phyloP scores from a whole-genome alignment of 2,797 vertebrate species.

The Pseudochirops corinnae region DNA sequence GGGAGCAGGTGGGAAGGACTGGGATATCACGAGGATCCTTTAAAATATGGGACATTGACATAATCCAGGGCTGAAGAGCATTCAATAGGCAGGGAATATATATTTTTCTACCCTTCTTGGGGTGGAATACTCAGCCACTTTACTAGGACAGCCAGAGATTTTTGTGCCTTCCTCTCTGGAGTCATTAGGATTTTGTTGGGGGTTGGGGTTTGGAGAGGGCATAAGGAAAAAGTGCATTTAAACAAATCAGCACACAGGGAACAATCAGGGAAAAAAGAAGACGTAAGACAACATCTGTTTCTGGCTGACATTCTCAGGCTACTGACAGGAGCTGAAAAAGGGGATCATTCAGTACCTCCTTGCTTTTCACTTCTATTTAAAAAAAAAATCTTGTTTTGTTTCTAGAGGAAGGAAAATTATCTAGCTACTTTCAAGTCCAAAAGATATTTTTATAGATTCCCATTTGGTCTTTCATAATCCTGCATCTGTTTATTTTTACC shows the following conservation, averaged over 20 bases:
- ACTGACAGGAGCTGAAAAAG: not conserved
- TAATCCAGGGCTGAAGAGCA: not conserved
- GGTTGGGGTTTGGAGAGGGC: not conserved
- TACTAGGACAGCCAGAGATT: not conserved
- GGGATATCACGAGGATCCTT: constrained; percentile 5
- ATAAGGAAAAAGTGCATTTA: not conserved
- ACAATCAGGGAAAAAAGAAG: not conserved
- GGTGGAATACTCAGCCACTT: constrained; percentile 50
- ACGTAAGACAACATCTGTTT: not conserved
- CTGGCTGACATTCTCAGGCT: constrained; percentile 1
- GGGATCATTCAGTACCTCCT: not conserved
- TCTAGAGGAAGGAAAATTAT: constrained; percentile 46
- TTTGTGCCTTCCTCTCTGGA: fast-evolving
- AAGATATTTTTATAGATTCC: constrained; percentile 56
- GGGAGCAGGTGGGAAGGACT: not conserved
- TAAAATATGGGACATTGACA: not conserved
- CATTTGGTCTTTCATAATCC: constrained; percentile 54
- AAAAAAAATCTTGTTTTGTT: not conserved
- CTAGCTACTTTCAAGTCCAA: constrained; percentile 46
- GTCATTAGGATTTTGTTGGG: not conserved
- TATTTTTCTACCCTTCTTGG: not conserved
- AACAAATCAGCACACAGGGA: not conserved
- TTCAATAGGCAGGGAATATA: not conserved
- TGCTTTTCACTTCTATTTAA: constrained; percentile 5
- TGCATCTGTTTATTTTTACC: constrained; percentile 36